These are phyloP conservation scores for Drosophila mulleri DNA, from an alignment of 2,888 invertebrate species.

Conservation along the genomic window DNA sequence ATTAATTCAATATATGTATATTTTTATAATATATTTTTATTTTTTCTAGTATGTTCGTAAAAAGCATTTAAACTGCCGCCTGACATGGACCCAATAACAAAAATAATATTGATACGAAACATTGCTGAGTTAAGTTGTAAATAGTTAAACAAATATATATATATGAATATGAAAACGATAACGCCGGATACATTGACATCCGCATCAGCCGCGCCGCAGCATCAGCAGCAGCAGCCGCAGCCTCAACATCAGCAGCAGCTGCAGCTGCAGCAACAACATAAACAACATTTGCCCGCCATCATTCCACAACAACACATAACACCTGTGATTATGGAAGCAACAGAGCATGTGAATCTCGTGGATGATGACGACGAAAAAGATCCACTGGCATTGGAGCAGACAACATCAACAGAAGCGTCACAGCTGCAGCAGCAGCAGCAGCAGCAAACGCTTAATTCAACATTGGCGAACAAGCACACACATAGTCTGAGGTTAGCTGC, in stretches of 20 bases:
- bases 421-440: constrained; percentile 15
- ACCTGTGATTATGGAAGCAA: constrained; percentile 78
- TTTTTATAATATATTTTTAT: background rate
- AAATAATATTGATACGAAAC: constrained; percentile 13
- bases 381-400: constrained; percentile 82
- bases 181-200: constrained; percentile 71
- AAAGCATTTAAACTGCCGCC: constrained; percentile 52
- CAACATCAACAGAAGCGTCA: constrained; percentile 21
- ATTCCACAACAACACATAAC: constrained; percentile 68
- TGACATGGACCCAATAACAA: constrained; percentile 63
- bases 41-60: constrained; percentile 70
- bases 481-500: constrained; percentile 86
- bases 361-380: constrained; percentile 84
- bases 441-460: constrained; percentile 4
- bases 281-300: constrained; percentile 49
- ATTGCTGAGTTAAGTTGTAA: constrained; percentile 54
- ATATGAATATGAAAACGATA: constrained; percentile 70
- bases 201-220: constrained; percentile 37
- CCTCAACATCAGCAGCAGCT: constrained; percentile 35
- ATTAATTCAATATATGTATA: background rate
- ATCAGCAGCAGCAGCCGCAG: constrained; percentile 30
- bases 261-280: constrained; percentile 46
- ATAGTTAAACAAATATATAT: constrained; percentile 36
- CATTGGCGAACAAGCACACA: constrained; percentile 88
- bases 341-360: constrained; percentile 80